A percentile compares a stretch with the other conserved stretches of the same genome.
These are phyloP conservation scores for Oryzias woworae DNA, from an alignment of 2,113 vertebrate species.

Conservation along the genomic window DNA sequence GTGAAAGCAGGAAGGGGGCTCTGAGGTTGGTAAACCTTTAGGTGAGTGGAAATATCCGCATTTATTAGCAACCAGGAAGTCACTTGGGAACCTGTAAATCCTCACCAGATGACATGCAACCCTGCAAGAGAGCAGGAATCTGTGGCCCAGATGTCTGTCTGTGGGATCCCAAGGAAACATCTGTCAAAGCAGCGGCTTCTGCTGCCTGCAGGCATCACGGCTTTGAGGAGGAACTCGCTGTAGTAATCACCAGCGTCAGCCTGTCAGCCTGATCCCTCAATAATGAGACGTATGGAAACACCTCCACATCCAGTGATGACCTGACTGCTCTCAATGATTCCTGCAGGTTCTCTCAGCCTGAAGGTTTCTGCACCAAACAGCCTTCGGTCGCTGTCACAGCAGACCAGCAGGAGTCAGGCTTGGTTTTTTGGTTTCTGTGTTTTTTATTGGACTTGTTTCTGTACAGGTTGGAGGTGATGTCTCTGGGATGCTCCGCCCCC, in stretches of 20 bases:
- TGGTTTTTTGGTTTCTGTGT: too few species aligned
- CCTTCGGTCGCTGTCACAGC: too few species aligned
- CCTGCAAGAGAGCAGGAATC: conserved; percentile 67
- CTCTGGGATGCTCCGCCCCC: too few species aligned
- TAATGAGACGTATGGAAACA: conserved; percentile 53
- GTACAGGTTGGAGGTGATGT: too few species aligned
- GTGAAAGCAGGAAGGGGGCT: too few species aligned
- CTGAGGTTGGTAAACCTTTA: conserved; percentile 16
- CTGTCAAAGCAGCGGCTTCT: conserved; percentile 33
- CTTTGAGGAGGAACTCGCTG: conserved; percentile 36
- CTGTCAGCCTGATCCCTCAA: conserved; percentile 7
- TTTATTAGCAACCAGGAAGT: conserved; percentile 30
- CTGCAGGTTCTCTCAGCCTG: too few species aligned
- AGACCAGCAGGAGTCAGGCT: too few species aligned
- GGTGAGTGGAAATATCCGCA: conserved; percentile 26
- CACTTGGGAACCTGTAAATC: conserved; percentile 3
- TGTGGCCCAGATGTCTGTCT: conserved; percentile 78
- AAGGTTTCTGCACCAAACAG: too few species aligned
- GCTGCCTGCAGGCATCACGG: conserved; percentile 45
- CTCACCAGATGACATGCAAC: conserved; percentile 53
- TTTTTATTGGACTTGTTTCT: too few species aligned
- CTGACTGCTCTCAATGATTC: too few species aligned
- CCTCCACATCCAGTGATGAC: not conserved
- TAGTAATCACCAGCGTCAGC: conserved; percentile 38
- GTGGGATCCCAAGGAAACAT: conserved; percentile 43